phyloP scores from a whole-genome alignment of 1,140 invertebrate genomes.

The Nephotettix cincticeps region DNA sequence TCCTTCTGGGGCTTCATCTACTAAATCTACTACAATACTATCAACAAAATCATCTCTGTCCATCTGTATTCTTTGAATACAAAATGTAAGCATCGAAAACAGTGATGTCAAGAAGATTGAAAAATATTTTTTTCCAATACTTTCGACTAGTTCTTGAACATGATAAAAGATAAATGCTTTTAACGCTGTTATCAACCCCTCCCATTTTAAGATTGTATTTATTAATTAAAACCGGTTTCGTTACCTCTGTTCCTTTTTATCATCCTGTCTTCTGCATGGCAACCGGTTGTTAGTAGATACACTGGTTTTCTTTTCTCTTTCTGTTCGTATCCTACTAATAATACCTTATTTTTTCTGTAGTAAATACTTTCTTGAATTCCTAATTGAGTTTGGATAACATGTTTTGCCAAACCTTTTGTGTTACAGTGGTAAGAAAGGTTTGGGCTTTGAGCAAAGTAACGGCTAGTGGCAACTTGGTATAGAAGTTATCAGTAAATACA shows the following conservation, averaged over 20 bases:
- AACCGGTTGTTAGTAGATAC: slow-evolving; percentile 21
- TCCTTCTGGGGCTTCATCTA: too few relatives aligned
- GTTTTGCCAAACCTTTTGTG: slow-evolving; percentile 23
- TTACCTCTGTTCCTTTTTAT: slow-evolving; percentile 1
- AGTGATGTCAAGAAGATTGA: slow-evolving; percentile 18
- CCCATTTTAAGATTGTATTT: slow-evolving; percentile 25
- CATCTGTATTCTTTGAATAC: slow-evolving; percentile 13
- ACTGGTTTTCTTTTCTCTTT: slow-evolving; percentile 24
- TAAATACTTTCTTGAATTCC: background rate
- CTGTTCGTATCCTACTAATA: slow-evolving; percentile 8
- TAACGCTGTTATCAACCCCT: slow-evolving; percentile 20
- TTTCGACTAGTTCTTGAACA: slow-evolving; percentile 4
- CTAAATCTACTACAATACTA: too few relatives aligned
- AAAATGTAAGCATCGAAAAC: slow-evolving; percentile 24
- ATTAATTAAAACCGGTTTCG: slow-evolving; percentile 16
- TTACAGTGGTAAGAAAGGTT: too few relatives aligned
- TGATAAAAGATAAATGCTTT: slow-evolving; percentile 17
- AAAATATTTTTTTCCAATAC: slow-evolving; percentile 24
- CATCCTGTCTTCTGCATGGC: slow-evolving; percentile 7
- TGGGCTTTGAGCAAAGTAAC: background rate
- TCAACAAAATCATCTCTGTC: too few relatives aligned
- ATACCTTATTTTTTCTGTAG: background rate
- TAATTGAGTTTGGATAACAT: slow-evolving; percentile 12
- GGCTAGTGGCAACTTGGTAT: slow-evolving; percentile 13
- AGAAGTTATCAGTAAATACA: slow-evolving; percentile 24